Evolutionary conservation across 2,888 invertebrate genomes (phyloP).

Genomic region (Dryococelus australis): DNA sequence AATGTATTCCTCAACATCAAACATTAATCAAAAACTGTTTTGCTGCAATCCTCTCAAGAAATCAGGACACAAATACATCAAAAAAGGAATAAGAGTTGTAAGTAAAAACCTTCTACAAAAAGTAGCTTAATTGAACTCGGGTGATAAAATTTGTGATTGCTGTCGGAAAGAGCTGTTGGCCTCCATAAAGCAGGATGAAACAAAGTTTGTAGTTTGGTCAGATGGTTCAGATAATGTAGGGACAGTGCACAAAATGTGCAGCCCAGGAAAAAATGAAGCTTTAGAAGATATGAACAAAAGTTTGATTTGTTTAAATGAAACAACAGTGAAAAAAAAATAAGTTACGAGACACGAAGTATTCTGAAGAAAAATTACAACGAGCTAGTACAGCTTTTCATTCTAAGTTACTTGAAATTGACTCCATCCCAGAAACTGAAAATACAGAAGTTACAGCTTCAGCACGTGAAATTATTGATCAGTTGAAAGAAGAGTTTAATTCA

Average conservation of each 20-base stretch:
- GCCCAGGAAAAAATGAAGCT: neutral
- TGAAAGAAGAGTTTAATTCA: too few relatives aligned
- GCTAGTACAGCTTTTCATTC: neutral
- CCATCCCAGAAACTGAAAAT: too few relatives aligned
- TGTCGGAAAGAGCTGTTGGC: neutral
- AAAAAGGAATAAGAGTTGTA: neutral
- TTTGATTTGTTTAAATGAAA: neutral
- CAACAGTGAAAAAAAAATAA: neutral
- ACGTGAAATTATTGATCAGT: too few relatives aligned
- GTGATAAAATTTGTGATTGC: neutral
- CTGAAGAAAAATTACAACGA: neutral
- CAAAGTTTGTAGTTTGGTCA: neutral
- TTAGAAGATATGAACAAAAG: neutral
- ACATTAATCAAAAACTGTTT: neutral
- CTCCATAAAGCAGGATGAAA: neutral
- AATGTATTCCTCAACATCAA: too few relatives aligned
- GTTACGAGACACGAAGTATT: neutral
- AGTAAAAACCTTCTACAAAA: neutral
- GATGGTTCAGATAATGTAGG: neutral
- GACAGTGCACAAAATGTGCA: neutral
- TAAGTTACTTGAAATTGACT: neutral
- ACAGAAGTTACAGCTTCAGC: neutral
- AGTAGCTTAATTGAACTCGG: neutral
- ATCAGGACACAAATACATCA: too few relatives aligned
- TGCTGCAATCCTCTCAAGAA: too few relatives aligned